Evolutionary conservation across 2,888 invertebrate genomes (phyloP).

Genomic region (Pseudeuparius sepicola): DNA sequence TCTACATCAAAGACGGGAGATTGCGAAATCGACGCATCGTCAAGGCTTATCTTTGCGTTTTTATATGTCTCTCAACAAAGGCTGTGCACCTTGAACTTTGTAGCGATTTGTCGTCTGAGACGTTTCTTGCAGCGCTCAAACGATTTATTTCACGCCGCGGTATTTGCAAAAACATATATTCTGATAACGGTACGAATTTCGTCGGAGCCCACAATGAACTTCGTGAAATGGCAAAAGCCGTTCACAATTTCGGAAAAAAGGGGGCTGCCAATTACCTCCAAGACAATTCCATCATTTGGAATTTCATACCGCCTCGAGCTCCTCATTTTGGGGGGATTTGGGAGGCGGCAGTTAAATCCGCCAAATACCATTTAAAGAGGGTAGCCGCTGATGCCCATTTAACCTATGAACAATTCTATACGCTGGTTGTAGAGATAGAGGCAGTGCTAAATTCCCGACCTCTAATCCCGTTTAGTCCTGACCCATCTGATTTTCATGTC

Average conservation of each 20-base stretch:
- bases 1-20: conserved; percentile 15
- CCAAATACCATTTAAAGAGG: conserved; percentile 27
- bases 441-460: conserved; percentile 29
- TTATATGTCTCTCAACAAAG: conserved; percentile 23
- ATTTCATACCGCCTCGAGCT: conserved; percentile 28
- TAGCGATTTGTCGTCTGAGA: conserved; percentile 18
- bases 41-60: conserved; percentile 17
- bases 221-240: conserved; percentile 8
- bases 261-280: no score
- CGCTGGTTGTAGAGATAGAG: conserved; percentile 28
- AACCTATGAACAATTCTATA: conserved; percentile 29
- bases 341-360: conserved; percentile 28
- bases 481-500: conserved; percentile 22
- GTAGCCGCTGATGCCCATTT: conserved; percentile 20
- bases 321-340: conserved; percentile 30
- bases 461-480: conserved; percentile 22
- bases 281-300: conserved; percentile 21
- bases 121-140: conserved; percentile 23
- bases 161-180: conserved; percentile 19
- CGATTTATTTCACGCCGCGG: conserved; percentile 26
- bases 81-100: conserved; percentile 26
- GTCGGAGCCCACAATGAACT: conserved; percentile 22
- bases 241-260: conserved; percentile 7
- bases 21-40: conserved; percentile 13
- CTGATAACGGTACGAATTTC: conserved; percentile 27